These are phyloP conservation scores for Oscheius onirici DNA, from an alignment of 2,888 invertebrate species.

Conservation along the genomic window DNA sequence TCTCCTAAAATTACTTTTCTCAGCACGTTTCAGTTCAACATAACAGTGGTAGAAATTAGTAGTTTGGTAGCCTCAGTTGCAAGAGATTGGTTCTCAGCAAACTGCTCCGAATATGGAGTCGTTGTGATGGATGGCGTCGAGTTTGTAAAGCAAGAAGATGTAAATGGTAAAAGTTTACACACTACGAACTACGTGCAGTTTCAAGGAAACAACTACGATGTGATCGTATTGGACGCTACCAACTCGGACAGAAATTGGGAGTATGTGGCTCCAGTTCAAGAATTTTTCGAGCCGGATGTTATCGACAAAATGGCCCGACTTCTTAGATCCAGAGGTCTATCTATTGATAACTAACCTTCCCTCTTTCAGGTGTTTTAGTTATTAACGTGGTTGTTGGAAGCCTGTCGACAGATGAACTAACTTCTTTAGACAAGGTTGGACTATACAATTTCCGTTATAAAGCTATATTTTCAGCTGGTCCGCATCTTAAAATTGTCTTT, in stretches of 20 bases:
- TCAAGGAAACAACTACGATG: background rate
- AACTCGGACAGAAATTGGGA: conserved; percentile 9
- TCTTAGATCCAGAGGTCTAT: background rate
- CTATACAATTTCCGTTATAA: background rate
- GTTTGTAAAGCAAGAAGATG: background rate
- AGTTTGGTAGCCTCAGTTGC: background rate
- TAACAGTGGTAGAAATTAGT: conserved; percentile 9
- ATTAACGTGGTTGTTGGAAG: conserved; percentile 6
- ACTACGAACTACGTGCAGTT: background rate
- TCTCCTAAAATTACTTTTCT: background rate
- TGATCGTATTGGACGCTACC: background rate
- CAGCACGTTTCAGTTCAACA: background rate
- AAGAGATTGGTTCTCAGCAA: background rate
- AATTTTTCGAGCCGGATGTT: background rate
- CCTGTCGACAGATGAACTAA: background rate
- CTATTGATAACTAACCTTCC: background rate
- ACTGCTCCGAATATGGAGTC: background rate
- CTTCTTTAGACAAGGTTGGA: background rate
- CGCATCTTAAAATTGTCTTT: background rate
- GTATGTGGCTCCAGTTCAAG: background rate
- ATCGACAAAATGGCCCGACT: background rate
- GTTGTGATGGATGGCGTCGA: background rate
- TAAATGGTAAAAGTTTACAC: background rate
- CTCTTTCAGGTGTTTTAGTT: background rate
- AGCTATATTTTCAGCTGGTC: background rate